Conservation (phyloP, 2,113 vertebrate species). For the Saccopteryx bilineata region DNA sequence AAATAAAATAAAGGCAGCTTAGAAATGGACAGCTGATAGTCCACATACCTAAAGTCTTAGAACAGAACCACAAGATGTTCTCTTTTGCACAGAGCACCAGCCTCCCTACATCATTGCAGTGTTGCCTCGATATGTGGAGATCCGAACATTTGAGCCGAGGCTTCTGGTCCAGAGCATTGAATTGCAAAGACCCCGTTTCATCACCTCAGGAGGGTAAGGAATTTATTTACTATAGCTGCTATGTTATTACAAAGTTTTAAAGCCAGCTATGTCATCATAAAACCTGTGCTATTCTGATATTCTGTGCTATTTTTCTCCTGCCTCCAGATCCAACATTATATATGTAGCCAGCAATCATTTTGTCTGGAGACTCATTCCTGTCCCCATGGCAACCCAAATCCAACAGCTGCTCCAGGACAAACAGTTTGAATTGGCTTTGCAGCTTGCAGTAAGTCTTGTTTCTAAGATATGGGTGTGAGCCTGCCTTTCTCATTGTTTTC, state of each 20-base stretch:
- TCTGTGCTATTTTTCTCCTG: conserved; percentile 36
- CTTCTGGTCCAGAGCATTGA: conserved; percentile 98
- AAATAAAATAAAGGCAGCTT: neutral
- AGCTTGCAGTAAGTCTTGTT: conserved; percentile 94
- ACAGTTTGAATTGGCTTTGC: conserved; percentile 98
- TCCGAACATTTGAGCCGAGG: conserved; percentile 96
- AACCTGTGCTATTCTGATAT: conserved; percentile 12
- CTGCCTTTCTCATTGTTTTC: neutral
- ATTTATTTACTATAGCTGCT: neutral
- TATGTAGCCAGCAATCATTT: conserved; percentile 99
- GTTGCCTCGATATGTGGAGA: conserved; percentile 97
- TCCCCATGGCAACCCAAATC: conserved; percentile 98
- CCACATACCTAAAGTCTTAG: neutral
- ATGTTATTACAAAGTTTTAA: neutral
- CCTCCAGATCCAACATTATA: conserved; percentile 94
- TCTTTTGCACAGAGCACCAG: conserved; percentile 93
- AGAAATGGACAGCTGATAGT: neutral
- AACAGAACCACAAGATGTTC: neutral
- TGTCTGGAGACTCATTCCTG: conserved; percentile 98
- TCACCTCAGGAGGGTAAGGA: conserved; percentile 95
- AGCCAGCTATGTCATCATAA: neutral
- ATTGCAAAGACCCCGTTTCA: conserved; percentile 97
- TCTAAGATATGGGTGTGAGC: neutral
- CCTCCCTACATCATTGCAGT: conserved; percentile 98
- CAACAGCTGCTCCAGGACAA: conserved; percentile 98